Evolutionary conservation across 2,888 invertebrate genomes (phyloP), one percentile per base, ranked within the genome.

Genomic region (Nomada fucata): DNA sequence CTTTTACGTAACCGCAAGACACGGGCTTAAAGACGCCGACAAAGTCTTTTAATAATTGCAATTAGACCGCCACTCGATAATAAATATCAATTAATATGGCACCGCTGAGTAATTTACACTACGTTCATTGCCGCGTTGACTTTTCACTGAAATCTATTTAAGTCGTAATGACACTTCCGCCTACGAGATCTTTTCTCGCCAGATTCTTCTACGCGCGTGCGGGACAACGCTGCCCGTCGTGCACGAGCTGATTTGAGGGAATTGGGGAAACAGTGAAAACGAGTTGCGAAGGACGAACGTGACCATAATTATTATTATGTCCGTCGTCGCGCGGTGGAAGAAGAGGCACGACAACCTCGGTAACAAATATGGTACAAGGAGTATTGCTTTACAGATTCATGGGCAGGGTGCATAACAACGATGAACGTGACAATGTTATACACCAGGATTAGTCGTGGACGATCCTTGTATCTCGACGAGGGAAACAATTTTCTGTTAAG

Each of bases 81-180:
- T 93, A 92, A 92, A 92, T 92, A 93, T 93, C 92, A 92, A 92
- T 93, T 92, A 91, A 90, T 90, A 80, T 87, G 88, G 88, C 89
- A 87, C 87, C 78, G 70, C 76, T 72, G 89, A 84, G 82, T 90
- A 90, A 91, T 92, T 92, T 90, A 90, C 83, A 53, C 67, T 44
- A 55, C 86, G 72, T 63, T 75, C 80, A 80, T 83, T 73, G 65
- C 69, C 23, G 52, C 60, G 29, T 79, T 74, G 11, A 18, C 7
- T 57, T 44, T 7, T 5, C n/a, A 7, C 11, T 44, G 55, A 63
- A 55, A 44, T 53, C 44, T 57, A 10, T 29, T 57, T 29, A 20
- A 42, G 26, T 10, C 10, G 52, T n/a, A n/a, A 61, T 36, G 36
- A 36, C 36, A 55, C 53, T 20, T 29, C 29, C 44, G 42, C 26